Base-by-base conservation (phyloP, 2,797 vertebrate species). In the Agapornis canus region DNA sequence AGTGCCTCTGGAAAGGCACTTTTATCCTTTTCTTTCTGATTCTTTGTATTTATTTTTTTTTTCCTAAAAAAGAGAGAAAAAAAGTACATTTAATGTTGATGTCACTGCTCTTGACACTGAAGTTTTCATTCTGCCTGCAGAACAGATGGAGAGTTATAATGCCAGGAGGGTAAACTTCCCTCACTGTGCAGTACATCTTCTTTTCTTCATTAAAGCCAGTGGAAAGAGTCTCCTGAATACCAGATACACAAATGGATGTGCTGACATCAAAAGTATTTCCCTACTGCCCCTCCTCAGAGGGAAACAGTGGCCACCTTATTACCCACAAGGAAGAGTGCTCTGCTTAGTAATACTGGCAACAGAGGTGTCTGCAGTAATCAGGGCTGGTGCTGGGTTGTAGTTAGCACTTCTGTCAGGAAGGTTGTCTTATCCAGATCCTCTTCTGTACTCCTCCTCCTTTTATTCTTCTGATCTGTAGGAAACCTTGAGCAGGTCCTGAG, bases 1-100 rank as follows among this genome's bases (percentile, higher is more conserved):
- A 96, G 35, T 64, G 95, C 92, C 95, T 94, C 80, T 95, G 92
- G 95, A 96, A 96, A 96, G 87, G 85, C 73, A 70, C 95, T 96
- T 96, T 96, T 77, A 96, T 97, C 82, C 29, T 31, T 25, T 79
- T 69, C 72, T 94, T 92, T 93, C 72, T 82, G 79, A 84, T 86
- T 86, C 63, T 71, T 81, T 56, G 76, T 26, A 65, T 93, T 82
- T 88, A 47, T 85, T 84, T 15, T 59, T 92, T 92, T 87, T 27
- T 83, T 81, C 4, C 11, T 64, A 14, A 39, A 89, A 82, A 73
- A 78, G 42, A 63, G 35, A 75, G 29, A 69, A n/a, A 84, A 84
- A 94, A 91, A 75, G 60, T 88, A 65, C 17, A 63, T 89, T 90
- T 94, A 90, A 88, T 90, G 70, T 90, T 95, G 84, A 82, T 95